Percentiles rank a stretch among this genome's conserved stretches.
Conservation (phyloP, 1,140 invertebrate genomes). For the Lamellibrachia luymesi region DNA sequence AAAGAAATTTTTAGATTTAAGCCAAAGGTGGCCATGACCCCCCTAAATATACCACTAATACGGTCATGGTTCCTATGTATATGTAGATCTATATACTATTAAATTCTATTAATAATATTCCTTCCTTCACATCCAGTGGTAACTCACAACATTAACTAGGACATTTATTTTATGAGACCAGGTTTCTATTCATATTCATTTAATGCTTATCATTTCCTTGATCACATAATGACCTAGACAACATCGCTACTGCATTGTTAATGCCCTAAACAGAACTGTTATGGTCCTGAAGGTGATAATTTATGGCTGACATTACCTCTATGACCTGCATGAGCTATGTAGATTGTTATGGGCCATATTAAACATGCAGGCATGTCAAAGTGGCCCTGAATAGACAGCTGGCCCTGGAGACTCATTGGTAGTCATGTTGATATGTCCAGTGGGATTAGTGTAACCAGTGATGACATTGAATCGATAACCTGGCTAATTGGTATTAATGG, state of each 20-base stretch:
- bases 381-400: neutral
- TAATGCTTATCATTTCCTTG: neutral
- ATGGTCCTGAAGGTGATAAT: neutral
- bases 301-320: neutral
- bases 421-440: neutral
- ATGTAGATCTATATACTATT: neutral
- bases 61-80: neutral
- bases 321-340: neutral
- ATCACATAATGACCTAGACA: neutral
- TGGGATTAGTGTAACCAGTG: neutral
- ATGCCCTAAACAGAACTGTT: neutral
- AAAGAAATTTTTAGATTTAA: too few relatives aligned
- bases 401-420: neutral
- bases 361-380: neutral
- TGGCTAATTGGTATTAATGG: neutral
- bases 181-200: neutral
- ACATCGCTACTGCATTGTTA: neutral
- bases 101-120: neutral
- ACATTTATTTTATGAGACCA: neutral
- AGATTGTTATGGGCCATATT: neutral
- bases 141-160: neutral
- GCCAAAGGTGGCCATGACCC: too few relatives aligned
- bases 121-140: neutral
- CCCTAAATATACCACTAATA: too few relatives aligned
- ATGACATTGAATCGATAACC: neutral